Evolutionary conservation across 1,140 invertebrate genomes (phyloP).

Genomic region (Onthophagus taurus): DNA sequence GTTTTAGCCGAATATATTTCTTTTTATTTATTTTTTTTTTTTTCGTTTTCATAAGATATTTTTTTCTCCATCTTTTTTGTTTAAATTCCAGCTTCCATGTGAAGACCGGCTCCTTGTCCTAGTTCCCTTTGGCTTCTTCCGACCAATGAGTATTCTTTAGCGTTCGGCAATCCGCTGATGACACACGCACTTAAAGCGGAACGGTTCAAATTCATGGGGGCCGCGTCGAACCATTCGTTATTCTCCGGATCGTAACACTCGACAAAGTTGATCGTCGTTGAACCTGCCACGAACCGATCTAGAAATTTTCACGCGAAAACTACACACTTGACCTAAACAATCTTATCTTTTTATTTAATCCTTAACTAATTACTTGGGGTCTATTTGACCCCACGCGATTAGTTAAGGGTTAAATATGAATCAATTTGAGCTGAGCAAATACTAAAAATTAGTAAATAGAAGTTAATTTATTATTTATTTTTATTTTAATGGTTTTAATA

Average conservation of each 20-base stretch:
- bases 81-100: slow-evolving; percentile 1
- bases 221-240: slow-evolving; percentile 58
- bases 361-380: neutral
- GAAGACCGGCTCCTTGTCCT: slow-evolving; percentile 18
- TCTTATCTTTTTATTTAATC: neutral
- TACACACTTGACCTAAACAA: neutral
- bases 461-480: no score
- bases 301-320: slow-evolving; percentile 16
- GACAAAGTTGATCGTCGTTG: slow-evolving; percentile 54
- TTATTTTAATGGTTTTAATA: no score
- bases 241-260: slow-evolving; percentile 61
- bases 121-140: slow-evolving; percentile 14
- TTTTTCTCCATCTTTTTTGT: neutral
- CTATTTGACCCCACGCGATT: neutral
- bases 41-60: neutral
- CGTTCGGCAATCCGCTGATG: slow-evolving; percentile 47
- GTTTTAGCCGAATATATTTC: no score
- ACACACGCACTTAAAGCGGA: slow-evolving; percentile 58
- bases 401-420: no score
- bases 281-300: slow-evolving; percentile 37
- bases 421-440: no score
- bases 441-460: no score
- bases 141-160: slow-evolving; percentile 39
- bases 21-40: no score
- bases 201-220: slow-evolving; percentile 59